Percentiles rank a stretch among this genome's conserved stretches.
Conservation (phyloP, 2,888 invertebrate species). For the Macaria liturata region DNA sequence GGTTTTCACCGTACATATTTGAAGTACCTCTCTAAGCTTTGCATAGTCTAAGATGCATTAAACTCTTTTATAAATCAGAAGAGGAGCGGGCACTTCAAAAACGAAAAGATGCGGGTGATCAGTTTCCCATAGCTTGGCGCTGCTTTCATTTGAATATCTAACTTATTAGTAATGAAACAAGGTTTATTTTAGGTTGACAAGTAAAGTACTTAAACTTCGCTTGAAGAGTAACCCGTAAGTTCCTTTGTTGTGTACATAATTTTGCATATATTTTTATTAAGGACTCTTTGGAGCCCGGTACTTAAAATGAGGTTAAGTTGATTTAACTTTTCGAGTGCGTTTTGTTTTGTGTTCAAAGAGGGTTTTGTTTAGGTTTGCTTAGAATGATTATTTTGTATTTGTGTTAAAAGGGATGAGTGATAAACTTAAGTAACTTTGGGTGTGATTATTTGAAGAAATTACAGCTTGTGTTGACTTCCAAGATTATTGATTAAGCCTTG, state of each 20-base stretch:
- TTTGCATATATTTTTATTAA: constrained; percentile 53
- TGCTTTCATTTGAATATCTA: too few species aligned
- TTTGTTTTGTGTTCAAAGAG: constrained; percentile 29
- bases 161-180: too few species aligned
- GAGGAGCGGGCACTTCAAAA: not conserved
- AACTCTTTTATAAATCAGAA: constrained; percentile 35
- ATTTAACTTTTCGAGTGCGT: constrained; percentile 26
- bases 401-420: too few species aligned
- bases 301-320: constrained; percentile 35
- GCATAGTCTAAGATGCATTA: constrained; percentile 57
- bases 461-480: too few species aligned
- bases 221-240: constrained; percentile 39
- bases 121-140: constrained; percentile 31
- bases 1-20: too few species aligned
- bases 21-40: constrained; percentile 34
- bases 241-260: constrained; percentile 46
- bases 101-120: constrained; percentile 65
- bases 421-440: too few species aligned
- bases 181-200: too few species aligned
- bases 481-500: too few species aligned
- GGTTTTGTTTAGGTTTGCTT: constrained; percentile 4
- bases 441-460: too few species aligned
- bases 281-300: constrained; percentile 7
- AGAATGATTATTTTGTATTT: too few species aligned
- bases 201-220: not conserved